A percentile compares a stretch with the other conserved stretches of the same genome.
These are phyloP conservation scores for Himalopsyche japonica DNA, from an alignment of 2,888 invertebrate genomes.

Conservation along the genomic window DNA sequence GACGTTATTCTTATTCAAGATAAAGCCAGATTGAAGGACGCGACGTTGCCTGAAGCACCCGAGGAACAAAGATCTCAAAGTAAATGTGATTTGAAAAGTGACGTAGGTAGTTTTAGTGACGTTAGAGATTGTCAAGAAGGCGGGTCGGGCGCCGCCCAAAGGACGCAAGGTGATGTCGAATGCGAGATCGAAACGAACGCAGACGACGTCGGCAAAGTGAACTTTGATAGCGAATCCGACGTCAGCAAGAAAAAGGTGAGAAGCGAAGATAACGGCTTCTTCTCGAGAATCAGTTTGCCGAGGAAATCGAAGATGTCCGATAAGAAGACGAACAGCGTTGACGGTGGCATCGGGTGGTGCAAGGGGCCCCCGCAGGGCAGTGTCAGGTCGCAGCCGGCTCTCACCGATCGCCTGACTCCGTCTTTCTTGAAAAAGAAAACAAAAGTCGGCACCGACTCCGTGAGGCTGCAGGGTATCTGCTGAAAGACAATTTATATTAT, in stretches of 20 bases:
- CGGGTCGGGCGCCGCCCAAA: conserved; percentile 53
- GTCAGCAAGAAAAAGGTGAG: conserved; percentile 12
- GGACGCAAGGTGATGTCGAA: conserved; percentile 53
- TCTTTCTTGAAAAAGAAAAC: conserved; percentile 56
- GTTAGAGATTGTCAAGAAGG: conserved; percentile 39
- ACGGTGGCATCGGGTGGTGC: background rate
- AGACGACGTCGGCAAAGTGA: too few species aligned
- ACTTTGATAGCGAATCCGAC: conserved; percentile 39
- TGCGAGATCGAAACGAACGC: conserved; percentile 9
- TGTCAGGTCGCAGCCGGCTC: conserved; percentile 47
- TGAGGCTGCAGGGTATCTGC: conserved; percentile 30
- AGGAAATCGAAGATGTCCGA: conserved; percentile 57
- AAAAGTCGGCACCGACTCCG: conserved; percentile 43
- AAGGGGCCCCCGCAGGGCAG: background rate
- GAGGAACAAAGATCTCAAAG: conserved; percentile 24
- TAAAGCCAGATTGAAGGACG: background rate
- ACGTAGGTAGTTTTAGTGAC: conserved; percentile 8
- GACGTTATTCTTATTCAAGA: conserved; percentile 1
- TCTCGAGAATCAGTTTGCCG: conserved; percentile 53
- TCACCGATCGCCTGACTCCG: conserved; percentile 56
- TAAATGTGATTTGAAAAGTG: conserved; percentile 15
- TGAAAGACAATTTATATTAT: background rate
- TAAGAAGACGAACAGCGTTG: conserved; percentile 51
- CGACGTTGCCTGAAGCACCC: background rate
- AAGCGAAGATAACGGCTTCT: conserved; percentile 48